Evolutionary conservation across 2,113 vertebrate species (phyloP), one percentile per base, ranked within the genome.

Genomic region (Tichodroma muraria): DNA sequence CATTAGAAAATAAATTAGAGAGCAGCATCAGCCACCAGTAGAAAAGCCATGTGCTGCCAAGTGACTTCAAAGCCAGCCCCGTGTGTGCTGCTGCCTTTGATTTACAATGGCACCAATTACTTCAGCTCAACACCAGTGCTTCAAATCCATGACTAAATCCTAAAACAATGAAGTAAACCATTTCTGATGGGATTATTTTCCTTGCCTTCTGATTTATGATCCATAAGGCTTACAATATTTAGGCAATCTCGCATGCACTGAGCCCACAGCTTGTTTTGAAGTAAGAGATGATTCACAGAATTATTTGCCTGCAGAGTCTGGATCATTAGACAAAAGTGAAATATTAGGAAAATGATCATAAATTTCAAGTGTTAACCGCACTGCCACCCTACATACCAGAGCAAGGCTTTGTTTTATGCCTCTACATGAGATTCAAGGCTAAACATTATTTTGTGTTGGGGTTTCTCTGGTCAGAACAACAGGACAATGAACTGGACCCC

Each of bases 151-250:
- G 22, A 66, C 40, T 47, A 70, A 63, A 68, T 24, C 52, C 56
- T 35, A 31, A 85, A 82, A 80, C 49, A 91, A 89, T 38, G 56
- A 90, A 93, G 88, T n/a, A 63, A 75, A 95, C 68, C 49, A 17
- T 83, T 56, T 85, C 37, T 83, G 21, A 83, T 89, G 56, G 60
- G 44, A 71, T 83, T 94, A 70, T 95, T 94, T 95, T 94, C 68
- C 52, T 63, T 52, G n/a, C 45, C 31, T 80, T 73, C 89, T 93
- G 85, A 85, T 95, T 91, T 95, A 94, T 69, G 76, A 68, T 63
- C 64, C 82, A 44, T 35, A 77, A n/a, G 53, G 27, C 40, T 96
- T 83, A 70, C 25, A 80, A 66, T 79, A 90, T 90, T 85, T 88
- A 83, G 71, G 71, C 76, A 61, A 31, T 68, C 85, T 56, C 6